phyloP scores from a whole-genome alignment of 2,113 vertebrate species.

The Microcebus jonahi region DNA sequence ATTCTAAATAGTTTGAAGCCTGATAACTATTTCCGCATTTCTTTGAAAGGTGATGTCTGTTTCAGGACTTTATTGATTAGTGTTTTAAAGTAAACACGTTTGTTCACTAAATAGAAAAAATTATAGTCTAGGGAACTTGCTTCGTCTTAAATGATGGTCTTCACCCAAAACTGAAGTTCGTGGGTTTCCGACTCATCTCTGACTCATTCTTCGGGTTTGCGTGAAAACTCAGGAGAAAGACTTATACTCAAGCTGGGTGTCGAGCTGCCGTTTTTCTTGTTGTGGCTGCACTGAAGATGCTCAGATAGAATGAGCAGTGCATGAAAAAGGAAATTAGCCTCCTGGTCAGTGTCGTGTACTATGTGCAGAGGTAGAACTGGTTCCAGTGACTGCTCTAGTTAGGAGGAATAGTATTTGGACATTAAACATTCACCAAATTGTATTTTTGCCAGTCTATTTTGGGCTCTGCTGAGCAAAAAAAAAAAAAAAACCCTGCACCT shows the following conservation, averaged over 20 bases:
- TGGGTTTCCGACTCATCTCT: background rate
- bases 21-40: background rate
- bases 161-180: background rate
- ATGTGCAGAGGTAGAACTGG: background rate
- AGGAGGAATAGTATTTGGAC: constrained; percentile 58
- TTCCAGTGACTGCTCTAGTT: constrained; percentile 11
- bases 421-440: constrained; percentile 81
- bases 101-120: background rate
- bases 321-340: background rate
- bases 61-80: background rate
- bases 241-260: background rate
- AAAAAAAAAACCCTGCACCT: background rate
- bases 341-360: background rate
- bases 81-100: background rate
- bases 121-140: no score
- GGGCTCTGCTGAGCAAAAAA: constrained; percentile 39
- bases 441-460: constrained; percentile 83
- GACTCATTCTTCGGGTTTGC: background rate
- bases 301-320: background rate
- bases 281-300: background rate
- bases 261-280: background rate
- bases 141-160: background rate
- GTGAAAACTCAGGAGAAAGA: background rate
- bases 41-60: background rate
- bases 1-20: background rate